Base-by-base conservation (phyloP, 2,113 vertebrate species). In the Rynchops niger region DNA sequence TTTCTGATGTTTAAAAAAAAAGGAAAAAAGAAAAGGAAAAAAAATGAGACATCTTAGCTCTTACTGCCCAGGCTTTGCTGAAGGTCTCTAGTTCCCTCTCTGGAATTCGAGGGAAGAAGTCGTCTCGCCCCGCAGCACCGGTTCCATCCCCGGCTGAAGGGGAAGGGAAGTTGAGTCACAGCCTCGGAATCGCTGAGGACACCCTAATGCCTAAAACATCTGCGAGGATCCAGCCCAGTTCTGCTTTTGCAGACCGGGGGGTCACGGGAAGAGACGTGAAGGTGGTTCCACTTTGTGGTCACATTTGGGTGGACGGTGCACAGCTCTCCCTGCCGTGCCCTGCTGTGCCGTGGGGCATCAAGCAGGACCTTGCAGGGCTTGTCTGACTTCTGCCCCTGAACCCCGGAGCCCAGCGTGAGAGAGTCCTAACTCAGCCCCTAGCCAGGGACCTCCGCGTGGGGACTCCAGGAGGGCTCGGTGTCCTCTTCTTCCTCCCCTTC, bases 261-360 rank as follows among this genome's bases (percentile, higher is more conserved):
- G 62, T 52, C 66, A 21, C 0, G 0, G 76, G 58, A 50, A 59
- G 59, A 26, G 34, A 4, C 3, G 0, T 0, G 5, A 82, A n/a
- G 9, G 2, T 4, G 3, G 63, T 3, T 15, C 7, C 8, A 2
- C 34, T 3, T 13, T 1, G 25, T 4, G 4, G 9, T 5, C 7
- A 2, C 1, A 0, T 23, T 25, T 0, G 0, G 23, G 36, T 59
- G 19, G 7, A 4, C 0, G 20, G 15, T 6, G 42, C 2, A 1
- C 5, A 8, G 69, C 71, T 29, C 3, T 45, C 78, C 9, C 14
- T 5, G 13, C 78, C 21, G 5, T 32, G 53, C 53, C 11, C 6
- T 36, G 34, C 58, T 22, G 9, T 61, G 58, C 22, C 15, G 10
- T 2, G 19, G 15, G 4, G 8, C 4, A 9, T 3, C 2, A 1